phyloP scores from a whole-genome alignment of 2,113 vertebrate species.

The Chaetops frenatus region DNA sequence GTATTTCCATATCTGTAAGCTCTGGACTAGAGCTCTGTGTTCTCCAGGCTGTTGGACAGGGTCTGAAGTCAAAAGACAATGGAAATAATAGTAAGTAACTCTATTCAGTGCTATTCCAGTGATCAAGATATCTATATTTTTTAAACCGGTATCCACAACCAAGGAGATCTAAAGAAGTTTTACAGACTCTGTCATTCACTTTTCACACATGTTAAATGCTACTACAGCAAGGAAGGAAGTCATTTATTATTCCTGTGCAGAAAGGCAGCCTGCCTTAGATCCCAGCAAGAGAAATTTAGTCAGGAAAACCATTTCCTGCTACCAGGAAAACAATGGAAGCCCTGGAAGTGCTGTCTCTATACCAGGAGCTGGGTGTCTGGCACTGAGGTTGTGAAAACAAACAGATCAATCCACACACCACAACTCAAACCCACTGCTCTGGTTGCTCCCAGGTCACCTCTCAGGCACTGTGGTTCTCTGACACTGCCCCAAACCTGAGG shows the following conservation, averaged over 20 bases:
- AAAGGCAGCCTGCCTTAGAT: not conserved
- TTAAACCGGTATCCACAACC: not conserved
- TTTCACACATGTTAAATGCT: not conserved
- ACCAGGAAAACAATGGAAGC: not conserved
- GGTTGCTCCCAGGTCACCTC: slow-evolving; percentile 63
- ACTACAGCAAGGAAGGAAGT: not conserved
- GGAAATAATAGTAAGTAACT: not conserved
- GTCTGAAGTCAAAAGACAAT: not conserved
- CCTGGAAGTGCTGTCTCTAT: not conserved
- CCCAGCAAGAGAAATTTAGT: not conserved
- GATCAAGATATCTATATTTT: not conserved
- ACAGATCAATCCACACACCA: not conserved
- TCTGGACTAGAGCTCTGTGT: not conserved
- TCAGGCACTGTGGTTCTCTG: slow-evolving; percentile 81
- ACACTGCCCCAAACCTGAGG: slow-evolving; percentile 69
- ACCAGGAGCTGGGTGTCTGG: not conserved
- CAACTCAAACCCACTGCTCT: not conserved
- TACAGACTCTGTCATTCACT: not conserved
- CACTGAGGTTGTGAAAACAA: not conserved
- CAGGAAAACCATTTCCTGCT: not conserved
- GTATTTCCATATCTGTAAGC: not conserved
- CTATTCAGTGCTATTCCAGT: not conserved
- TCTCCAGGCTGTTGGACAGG: not conserved
- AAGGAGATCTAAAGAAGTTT: not conserved
- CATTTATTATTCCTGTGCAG: not conserved